Base-by-base conservation (phyloP, 2,888 invertebrate genomes). In the Protophormia terraenovae region DNA sequence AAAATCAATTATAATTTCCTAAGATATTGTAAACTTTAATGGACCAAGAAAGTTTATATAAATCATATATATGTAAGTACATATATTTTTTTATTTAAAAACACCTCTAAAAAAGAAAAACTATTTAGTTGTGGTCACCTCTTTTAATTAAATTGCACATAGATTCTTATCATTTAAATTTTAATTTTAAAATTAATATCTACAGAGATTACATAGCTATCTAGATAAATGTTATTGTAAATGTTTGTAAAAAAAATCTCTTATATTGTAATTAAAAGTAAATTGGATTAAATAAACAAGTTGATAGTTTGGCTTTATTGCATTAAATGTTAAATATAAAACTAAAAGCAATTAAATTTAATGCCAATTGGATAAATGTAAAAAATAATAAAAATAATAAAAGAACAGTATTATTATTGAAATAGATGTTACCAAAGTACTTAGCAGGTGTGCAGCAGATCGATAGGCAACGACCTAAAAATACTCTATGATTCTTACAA, bases 311-410 rank as follows among this genome's bases (percentile, higher is more conserved):
- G 72, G 47, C 29, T 72, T 58, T 38, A 50, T 14, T 64, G 27
- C 50, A 38, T 53, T 27, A 55, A 29, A 55, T 55, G 27, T 7
- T 58, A 38, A 69, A 78, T 19, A 10, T 62, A 29, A 67, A 73
- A 53, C 62, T 35, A 35, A 67, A 73, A 67, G 67, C 83, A 83
- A 69, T 83, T 73, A 78, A 38, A 67, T 60, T 73, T 75, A 78
- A 78, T 62, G 32, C 53, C 78, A 53, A 50, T 50, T 32, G 32
- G n/a, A 58, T 55, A 41, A 47, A 32, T n/a, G n/a, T n/a, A 55
- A 10, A 27, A 50, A 16, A 38, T 41, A 38, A 47, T 3, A 32
- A 7, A 47, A 24, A 38, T n/a, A 55, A 14, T 35, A 14, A 24
- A 19, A 16, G 10, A n/a, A n/a, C n/a, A n/a, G n/a, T n/a, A n/a